Base-by-base conservation (phyloP, 2,888 invertebrate genomes). In the Sarcophaga caerulescens region DNA sequence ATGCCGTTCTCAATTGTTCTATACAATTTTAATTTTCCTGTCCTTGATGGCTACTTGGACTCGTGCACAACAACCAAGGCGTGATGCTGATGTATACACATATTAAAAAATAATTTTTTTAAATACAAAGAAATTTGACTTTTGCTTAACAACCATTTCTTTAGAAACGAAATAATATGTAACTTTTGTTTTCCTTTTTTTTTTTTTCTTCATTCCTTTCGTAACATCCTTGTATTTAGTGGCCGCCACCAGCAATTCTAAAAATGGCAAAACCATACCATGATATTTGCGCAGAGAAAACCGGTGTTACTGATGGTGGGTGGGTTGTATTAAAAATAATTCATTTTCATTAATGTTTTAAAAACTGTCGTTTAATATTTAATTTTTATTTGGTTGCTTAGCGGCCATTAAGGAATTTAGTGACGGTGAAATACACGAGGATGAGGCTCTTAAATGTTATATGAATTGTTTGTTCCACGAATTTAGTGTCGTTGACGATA, bases 401-500 rank as follows among this genome's bases (percentile, higher is more conserved):
- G 93, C 89, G 76, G 90, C 92, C 69, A 93, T 93, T 83, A 93
- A 92, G 87, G 92, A 93, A 87, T 93, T 93, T 84, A 93, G 93
- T 81, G 93, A 93, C 77, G 93, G 93, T 8, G 91, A 93, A 80
- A 90, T 93, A 70, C 93, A 93, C 78, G 93, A 93, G 17, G 93
- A 93, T 76, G 92, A 92, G 86, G 91, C 90, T 65, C 90, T 93
- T 4, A 93, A 93, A 88, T 93, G 93, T 84, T 93, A 93, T 77
- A 93, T 93, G 93, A 92, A 93, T 88, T 93, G 93, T 87, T 84
- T 93, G 66, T 93, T 93, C 81, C 91, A 93, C 79, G 92, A 93
- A 85, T 89, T 92, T 74, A 89, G 90, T n/a, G 92, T 93, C 52
- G 91, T 93, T 19, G 91, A 93, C 81, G 92, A 91, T 52, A 91